Conservation (phyloP, 2,113 vertebrate species). For the Amazona guildingii region DNA sequence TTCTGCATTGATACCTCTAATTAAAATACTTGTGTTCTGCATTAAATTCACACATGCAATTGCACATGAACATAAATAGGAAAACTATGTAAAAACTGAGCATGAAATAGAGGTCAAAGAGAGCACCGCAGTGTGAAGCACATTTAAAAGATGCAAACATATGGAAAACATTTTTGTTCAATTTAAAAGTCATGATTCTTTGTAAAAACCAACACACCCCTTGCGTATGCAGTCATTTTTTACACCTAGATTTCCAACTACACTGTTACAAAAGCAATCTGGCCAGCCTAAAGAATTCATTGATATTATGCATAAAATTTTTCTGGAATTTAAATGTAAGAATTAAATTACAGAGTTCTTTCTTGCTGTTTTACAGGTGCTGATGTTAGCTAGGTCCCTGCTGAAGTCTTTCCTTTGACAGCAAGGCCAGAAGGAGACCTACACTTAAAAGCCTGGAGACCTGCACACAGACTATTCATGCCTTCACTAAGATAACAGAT, state of each 20-base stretch:
- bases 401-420: not conserved
- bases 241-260: not conserved
- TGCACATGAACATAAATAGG: not conserved
- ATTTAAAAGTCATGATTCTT: not conserved
- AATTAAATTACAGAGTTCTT: not conserved
- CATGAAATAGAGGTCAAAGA: not conserved
- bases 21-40: not conserved
- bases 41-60: not conserved
- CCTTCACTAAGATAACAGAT: not conserved
- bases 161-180: not conserved
- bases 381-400: not conserved
- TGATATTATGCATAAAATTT: not conserved
- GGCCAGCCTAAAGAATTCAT: not conserved
- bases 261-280: not conserved
- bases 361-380: not conserved
- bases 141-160: not conserved
- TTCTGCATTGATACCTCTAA: not conserved
- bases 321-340: not conserved
- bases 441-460: not conserved
- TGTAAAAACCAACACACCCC: not conserved
- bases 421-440: fast-evolving
- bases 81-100: not conserved
- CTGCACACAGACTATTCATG: fast-evolving
- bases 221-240: not conserved
- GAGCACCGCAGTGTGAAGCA: not conserved